Conservation (phyloP, 2,113 vertebrate species). For the Channa argus region DNA sequence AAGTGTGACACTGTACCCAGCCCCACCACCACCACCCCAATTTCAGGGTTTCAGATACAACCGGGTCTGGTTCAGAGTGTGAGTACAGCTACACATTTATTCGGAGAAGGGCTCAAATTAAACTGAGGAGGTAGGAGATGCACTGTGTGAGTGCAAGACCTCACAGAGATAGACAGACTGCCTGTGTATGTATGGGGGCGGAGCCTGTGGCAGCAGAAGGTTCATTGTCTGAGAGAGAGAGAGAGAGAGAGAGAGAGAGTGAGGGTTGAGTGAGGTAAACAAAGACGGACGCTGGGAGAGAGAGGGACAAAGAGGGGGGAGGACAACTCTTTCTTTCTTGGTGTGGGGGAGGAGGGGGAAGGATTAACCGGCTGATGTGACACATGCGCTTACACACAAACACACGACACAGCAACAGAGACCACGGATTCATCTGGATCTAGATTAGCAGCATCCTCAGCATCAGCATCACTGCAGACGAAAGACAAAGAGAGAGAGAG, state of each 20-base stretch:
- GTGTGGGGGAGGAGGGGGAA: slow-evolving; percentile 73
- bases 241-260: slow-evolving; percentile 29
- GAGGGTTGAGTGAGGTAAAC: slow-evolving; percentile 56
- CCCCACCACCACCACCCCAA: too few relatives aligned
- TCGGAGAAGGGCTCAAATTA: too few relatives aligned
- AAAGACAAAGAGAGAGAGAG: slow-evolving; percentile 42
- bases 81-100: too few relatives aligned
- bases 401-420: slow-evolving; percentile 6
- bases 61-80: too few relatives aligned
- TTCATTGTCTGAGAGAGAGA: slow-evolving; percentile 70
- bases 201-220: slow-evolving; percentile 67
- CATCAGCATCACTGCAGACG: background rate
- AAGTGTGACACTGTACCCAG: too few relatives aligned
- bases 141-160: too few relatives aligned
- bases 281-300: slow-evolving; percentile 58
- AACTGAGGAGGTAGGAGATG: too few relatives aligned
- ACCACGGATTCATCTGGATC: slow-evolving; percentile 39
- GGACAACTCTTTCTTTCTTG: slow-evolving; percentile 63
- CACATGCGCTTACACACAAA: slow-evolving; percentile 45
- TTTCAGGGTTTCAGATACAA: too few relatives aligned
- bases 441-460: slow-evolving; percentile 26
- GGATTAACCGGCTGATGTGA: slow-evolving; percentile 75
- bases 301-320: slow-evolving; percentile 65
- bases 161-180: too few relatives aligned
- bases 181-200: slow-evolving; percentile 42